Base-by-base conservation (phyloP, 2,888 invertebrate species). In the Orgyia antiqua region DNA sequence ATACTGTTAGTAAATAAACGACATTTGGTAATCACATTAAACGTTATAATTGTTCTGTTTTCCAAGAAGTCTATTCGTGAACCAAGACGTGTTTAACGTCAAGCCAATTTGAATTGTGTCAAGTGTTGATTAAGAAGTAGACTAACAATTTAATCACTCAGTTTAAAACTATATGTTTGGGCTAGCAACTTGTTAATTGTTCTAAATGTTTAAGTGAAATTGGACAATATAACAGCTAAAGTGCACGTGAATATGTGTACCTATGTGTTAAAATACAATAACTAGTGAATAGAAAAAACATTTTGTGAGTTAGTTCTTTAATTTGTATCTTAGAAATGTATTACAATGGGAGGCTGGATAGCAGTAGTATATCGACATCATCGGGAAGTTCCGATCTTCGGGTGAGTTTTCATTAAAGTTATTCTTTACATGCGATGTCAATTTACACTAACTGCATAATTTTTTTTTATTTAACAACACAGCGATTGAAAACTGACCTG, bases 341-440 rank as follows among this genome's bases (percentile, higher is more conserved):
- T 54, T 71, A 66, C 39, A 70, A 68, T 49, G 66, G 66, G 39
- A 66, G 71, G n/a, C 47, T 72, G 37, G 68, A 69, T 20, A 65
- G 65, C 46, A 73, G 71, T 51, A 78, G 72, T 43, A 75, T 68
- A 10, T 80, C 83, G 1, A 79, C 80, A 1, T 82, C 84, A 2
- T 83, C 80, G 12, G 80, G 77, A 13, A 75, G 73, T 40, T 78
- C 83, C 1, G 82, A 84, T 47, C 50, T 78, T 20, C 65, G 73
- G 79, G 84, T 86, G 71, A 69, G 55, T 62, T 29, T 4, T 5
- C 11, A 13, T n/a, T n/a, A 27, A 1, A 1, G 10, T n/a, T 1
- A 24, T 13, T 10, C 17, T 0, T 10, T 17, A 6, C 19, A 13
- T 24, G 10, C 3, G 9, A 20, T 29, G 10, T 13, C 13, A 6